Evolutionary conservation across 2,113 vertebrate genomes (phyloP).

Genomic region (Aptenodytes forsteri): DNA sequence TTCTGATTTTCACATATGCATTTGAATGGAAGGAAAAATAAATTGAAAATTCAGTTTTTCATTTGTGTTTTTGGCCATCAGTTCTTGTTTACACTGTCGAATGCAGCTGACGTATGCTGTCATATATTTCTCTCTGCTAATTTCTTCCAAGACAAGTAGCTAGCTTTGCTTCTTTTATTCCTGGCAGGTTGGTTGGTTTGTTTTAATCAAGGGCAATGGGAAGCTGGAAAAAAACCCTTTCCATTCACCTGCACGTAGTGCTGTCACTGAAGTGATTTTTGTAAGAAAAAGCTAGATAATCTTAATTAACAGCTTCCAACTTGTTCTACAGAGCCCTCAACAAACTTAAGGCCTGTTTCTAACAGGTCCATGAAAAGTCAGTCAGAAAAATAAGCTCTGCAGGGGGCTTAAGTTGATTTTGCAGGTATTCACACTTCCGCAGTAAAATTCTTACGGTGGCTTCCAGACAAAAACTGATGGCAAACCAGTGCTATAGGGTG

Average conservation of each 20-base stretch:
- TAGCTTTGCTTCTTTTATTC: background rate
- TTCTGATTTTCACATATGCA: background rate
- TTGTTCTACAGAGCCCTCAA: background rate
- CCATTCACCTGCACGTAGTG: background rate
- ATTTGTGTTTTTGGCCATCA: background rate
- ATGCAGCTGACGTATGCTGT: background rate
- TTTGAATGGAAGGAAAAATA: background rate
- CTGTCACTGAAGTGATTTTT: background rate
- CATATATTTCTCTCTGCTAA: background rate
- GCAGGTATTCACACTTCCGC: background rate
- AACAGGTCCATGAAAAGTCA: background rate
- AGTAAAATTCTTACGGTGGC: background rate
- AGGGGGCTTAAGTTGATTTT: background rate
- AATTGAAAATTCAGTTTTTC: background rate
- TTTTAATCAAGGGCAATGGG: background rate
- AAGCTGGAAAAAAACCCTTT: background rate
- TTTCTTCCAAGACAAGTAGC: background rate
- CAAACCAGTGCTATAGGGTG: background rate
- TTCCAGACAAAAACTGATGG: background rate
- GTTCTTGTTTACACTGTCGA: background rate
- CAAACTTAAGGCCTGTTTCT: background rate
- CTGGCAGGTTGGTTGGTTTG: background rate
- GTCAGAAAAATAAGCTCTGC: background rate
- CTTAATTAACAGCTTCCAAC: background rate
- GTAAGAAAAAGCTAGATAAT: background rate